Evolutionary conservation across 2,113 vertebrate species (phyloP).

Genomic region (Muntiacus muntjak): DNA sequence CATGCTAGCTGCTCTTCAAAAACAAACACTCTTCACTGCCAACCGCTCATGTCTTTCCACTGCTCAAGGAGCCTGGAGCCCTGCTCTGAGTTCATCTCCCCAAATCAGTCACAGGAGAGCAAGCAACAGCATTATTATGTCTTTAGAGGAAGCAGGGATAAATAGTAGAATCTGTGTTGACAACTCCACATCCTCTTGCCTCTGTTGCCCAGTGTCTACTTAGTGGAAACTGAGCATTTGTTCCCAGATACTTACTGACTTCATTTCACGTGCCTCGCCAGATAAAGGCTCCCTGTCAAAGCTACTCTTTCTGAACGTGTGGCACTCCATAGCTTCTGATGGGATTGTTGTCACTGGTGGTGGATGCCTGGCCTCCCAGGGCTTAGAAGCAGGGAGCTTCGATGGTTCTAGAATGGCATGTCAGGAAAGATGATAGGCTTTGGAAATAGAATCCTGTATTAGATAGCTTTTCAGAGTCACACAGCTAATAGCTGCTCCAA

Average conservation of each 20-base stretch:
- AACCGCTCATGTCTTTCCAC: accelerated
- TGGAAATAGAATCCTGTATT: neutral
- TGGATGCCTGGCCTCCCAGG: neutral
- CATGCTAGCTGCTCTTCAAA: neutral
- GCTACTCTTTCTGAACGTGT: neutral
- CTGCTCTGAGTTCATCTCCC: neutral
- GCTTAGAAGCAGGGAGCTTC: neutral
- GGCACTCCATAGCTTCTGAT: accelerated
- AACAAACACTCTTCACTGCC: accelerated
- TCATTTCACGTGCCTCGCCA: neutral
- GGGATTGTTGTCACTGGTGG: neutral
- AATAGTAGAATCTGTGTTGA: accelerated
- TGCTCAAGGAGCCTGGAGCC: accelerated
- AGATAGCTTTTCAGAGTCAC: neutral
- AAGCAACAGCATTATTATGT: accelerated
- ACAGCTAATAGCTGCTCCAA: accelerated
- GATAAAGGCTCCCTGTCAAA: neutral
- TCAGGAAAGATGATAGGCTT: neutral
- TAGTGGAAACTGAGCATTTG: neutral
- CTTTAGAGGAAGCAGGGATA: accelerated
- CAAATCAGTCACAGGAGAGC: neutral
- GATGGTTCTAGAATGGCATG: accelerated
- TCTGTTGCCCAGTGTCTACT: neutral
- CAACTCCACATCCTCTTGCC: accelerated
- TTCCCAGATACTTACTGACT: neutral